Conservation (phyloP, 1,140 invertebrate species). For the Protaetia brevitarsis region DNA sequence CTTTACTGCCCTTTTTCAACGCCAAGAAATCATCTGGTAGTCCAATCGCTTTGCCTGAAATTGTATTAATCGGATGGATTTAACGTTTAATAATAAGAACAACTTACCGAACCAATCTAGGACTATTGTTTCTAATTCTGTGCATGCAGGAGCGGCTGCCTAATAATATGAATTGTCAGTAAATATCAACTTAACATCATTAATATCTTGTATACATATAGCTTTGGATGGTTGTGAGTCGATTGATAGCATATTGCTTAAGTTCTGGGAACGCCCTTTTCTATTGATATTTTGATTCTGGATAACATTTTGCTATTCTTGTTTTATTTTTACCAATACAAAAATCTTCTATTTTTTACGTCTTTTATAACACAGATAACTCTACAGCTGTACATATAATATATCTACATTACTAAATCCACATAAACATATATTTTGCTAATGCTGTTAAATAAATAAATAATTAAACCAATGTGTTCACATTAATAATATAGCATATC, state of each 20-base stretch:
- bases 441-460: no score
- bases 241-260: not conserved
- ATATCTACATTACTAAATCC: no score
- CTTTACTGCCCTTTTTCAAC: constrained; percentile 75
- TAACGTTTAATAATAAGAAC: not conserved
- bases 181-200: no score
- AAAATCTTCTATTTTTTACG: no score
- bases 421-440: no score
- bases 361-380: no score
- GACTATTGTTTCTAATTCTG: constrained; percentile 95
- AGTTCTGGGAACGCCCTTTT: not conserved
- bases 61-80: not conserved
- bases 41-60: constrained; percentile 80
- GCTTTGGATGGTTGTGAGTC: not conserved
- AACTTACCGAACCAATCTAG: constrained; percentile 93
- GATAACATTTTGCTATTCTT: no score
- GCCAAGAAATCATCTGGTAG: constrained; percentile 84
- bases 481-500: no score
- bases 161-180: no score
- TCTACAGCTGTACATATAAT: no score
- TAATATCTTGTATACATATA: not conserved
- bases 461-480: no score
- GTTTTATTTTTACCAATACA: no score
- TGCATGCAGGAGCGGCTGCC: constrained; percentile 89
- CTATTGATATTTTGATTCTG: not conserved